Evolutionary conservation across 2,888 invertebrate species (phyloP).

Genomic region (Machimus atricapillus): DNA sequence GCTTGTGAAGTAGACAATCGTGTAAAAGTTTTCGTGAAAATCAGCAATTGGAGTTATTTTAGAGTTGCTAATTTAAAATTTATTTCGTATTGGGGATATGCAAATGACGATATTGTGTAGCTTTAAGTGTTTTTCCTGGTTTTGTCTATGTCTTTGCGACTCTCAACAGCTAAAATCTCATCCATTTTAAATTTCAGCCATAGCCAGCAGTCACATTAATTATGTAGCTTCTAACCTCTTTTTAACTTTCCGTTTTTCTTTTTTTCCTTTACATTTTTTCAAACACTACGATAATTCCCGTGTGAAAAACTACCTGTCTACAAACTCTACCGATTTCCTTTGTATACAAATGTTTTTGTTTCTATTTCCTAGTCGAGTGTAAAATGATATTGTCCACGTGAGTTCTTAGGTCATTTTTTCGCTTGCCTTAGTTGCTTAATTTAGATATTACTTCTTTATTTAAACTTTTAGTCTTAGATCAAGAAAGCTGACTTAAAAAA

Average conservation of each 20-base stretch:
- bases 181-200: neutral
- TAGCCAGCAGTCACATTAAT: neutral
- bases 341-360: slow-evolving; percentile 4
- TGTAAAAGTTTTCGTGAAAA: too few relatives aligned
- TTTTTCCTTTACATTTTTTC: neutral
- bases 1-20: too few relatives aligned
- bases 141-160: neutral
- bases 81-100: too few relatives aligned
- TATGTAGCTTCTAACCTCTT: neutral
- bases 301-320: neutral
- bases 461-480: slow-evolving; percentile 15
- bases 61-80: neutral
- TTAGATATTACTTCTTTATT: neutral
- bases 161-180: too few relatives aligned
- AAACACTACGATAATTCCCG: neutral
- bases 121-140: too few relatives aligned
- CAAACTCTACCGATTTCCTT: neutral
- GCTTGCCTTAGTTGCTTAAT: neutral
- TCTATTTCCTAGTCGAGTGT: slow-evolving; percentile 20
- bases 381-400: slow-evolving; percentile 33
- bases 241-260: neutral
- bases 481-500: neutral
- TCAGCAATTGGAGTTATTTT: neutral
- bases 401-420: neutral
- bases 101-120: too few relatives aligned